Conservation (phyloP, 2,888 invertebrate species). For the Salpingus planirostris region DNA sequence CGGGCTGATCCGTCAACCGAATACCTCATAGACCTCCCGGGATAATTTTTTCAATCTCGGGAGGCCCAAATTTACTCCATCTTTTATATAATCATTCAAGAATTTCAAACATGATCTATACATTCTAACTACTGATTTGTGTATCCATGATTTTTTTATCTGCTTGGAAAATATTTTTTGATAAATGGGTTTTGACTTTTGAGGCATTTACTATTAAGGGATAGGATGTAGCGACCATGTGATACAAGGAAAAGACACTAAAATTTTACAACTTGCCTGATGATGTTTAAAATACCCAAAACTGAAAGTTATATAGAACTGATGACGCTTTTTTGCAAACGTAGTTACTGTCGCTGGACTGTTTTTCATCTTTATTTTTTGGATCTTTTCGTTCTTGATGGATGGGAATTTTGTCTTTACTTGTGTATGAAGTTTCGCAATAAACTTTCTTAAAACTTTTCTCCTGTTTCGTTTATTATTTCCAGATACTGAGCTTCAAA, state of each 20-base stretch:
- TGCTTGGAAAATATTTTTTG: slow-evolving; percentile 7
- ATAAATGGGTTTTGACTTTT: slow-evolving; percentile 22
- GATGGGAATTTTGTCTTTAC: slow-evolving; percentile 15
- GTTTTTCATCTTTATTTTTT: slow-evolving; percentile 17
- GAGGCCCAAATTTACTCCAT: neutral
- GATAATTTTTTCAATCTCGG: neutral
- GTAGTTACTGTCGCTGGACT: slow-evolving; percentile 17
- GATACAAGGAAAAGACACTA: slow-evolving; percentile 26
- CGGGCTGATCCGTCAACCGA: slow-evolving; percentile 20
- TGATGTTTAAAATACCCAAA: slow-evolving; percentile 15
- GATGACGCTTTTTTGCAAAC: slow-evolving; percentile 27
- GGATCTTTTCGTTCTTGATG: slow-evolving; percentile 8
- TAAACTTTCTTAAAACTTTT: slow-evolving; percentile 23
- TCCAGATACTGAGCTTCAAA: slow-evolving; percentile 39
- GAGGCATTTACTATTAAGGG: slow-evolving; percentile 23
- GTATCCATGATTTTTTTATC: no score
- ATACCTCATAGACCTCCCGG: neutral
- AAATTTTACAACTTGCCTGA: slow-evolving; percentile 15
- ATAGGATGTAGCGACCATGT: slow-evolving; percentile 21
- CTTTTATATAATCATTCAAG: neutral
- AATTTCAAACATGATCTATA: no score
- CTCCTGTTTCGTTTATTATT: slow-evolving; percentile 28
- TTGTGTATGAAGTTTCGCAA: slow-evolving; percentile 20
- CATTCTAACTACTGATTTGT: no score
- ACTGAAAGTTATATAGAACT: slow-evolving; percentile 43